A percentile compares a stretch with the other conserved stretches of the same genome.
Conservation (phyloP, 2,797 vertebrate species). For the Lepilemur septentrionalis region DNA sequence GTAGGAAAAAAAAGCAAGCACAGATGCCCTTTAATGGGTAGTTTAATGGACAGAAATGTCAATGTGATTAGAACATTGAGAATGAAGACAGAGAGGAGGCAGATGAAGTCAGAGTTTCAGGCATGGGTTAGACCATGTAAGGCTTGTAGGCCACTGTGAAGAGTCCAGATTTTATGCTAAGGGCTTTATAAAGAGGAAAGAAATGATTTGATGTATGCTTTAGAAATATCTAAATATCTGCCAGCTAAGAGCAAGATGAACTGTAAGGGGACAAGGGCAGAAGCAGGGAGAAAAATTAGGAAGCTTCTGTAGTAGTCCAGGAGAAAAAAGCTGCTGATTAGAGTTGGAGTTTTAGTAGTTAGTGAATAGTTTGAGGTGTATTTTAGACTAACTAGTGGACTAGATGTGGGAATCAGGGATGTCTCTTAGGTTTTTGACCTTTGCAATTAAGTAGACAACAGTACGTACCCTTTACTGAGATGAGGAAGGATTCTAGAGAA, state of each 20-base stretch:
- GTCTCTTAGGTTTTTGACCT: neutral
- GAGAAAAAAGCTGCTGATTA: neutral
- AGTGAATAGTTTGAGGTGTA: neutral
- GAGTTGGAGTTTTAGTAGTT: neutral
- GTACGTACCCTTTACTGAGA: neutral
- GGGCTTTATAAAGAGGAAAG: neutral
- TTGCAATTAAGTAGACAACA: neutral
- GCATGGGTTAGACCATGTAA: neutral
- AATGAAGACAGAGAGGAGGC: neutral
- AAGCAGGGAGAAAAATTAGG: neutral
- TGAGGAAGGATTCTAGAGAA: neutral
- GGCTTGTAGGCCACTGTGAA: neutral
- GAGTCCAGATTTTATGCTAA: neutral
- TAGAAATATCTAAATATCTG: neutral
- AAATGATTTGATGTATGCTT: neutral
- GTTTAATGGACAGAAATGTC: neutral
- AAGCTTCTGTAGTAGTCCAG: neutral
- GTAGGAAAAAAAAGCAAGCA: neutral
- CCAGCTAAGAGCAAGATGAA: neutral
- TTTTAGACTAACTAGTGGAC: neutral
- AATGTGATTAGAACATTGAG: neutral
- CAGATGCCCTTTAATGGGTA: neutral
- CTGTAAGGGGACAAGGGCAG: neutral
- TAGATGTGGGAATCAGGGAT: neutral
- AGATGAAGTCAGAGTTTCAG: neutral